Conservation (phyloP, 1,140 invertebrate genomes). For the Cydia amplana region DNA sequence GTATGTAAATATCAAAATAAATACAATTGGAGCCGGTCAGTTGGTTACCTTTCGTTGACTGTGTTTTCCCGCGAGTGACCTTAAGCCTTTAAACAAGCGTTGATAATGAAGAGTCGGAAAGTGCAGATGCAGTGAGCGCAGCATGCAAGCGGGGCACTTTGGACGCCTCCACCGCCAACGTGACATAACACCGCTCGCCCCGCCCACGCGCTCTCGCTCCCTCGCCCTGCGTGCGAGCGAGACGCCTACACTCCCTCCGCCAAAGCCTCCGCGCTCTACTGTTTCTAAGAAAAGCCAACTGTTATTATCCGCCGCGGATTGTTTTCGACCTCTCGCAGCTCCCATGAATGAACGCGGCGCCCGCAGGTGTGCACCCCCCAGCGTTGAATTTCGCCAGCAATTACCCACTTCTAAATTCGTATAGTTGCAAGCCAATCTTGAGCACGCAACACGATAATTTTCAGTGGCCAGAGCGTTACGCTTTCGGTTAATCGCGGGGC, state of each 20-base stretch:
- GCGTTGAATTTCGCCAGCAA: conserved; percentile 61
- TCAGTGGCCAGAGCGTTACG: conserved; percentile 57
- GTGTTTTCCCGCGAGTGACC: conserved; percentile 50
- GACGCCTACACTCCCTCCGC: conserved; percentile 56
- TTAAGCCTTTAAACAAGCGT: conserved; percentile 53
- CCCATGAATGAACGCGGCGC: conserved; percentile 74
- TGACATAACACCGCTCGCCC: conserved; percentile 67
- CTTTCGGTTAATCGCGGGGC: conserved; percentile 52
- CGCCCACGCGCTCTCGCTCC: conserved; percentile 69
- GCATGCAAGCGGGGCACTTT: conserved; percentile 51
- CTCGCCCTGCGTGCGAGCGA: conserved; percentile 51
- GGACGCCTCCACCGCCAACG: conserved; percentile 59
- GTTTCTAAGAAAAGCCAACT: conserved; percentile 76
- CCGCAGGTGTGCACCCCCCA: conserved; percentile 71
- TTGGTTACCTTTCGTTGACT: neutral
- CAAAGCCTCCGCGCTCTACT: conserved; percentile 70
- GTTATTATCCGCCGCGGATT: conserved; percentile 73
- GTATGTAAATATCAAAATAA: too few species aligned
- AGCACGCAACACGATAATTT: conserved; percentile 70
- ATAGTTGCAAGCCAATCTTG: conserved; percentile 57
- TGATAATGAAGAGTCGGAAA: conserved; percentile 66
- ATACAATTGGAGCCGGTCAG: too few species aligned
- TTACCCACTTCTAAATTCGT: conserved; percentile 60
- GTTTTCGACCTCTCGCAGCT: conserved; percentile 67
- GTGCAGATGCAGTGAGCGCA: conserved; percentile 67